Base-by-base conservation (phyloP, 2,113 vertebrate species). In the Colaptes auratus region DNA sequence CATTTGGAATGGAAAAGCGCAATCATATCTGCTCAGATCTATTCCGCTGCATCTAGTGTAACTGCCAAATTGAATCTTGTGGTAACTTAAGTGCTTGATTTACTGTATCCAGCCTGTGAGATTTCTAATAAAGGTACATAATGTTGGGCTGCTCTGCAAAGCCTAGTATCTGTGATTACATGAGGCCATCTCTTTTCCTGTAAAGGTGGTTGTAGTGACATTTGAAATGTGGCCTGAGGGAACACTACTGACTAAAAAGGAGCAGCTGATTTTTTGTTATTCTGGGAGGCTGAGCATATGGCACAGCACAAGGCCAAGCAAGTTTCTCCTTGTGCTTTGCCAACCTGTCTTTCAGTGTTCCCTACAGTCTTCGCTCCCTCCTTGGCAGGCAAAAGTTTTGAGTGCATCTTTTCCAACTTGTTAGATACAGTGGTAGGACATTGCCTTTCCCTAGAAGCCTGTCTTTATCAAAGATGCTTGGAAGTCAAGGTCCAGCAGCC, bases 221-320 rank as follows among this genome's bases (percentile, higher is more conserved):
- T 94, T 75, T 81, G 80, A 90, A 92, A 71, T 36, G 56, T 60
- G 61, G 73, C 86, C 84, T 74, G 76, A 78, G 80, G 80, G 73
- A 88, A 67, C 52, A 15, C 15, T 53, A 13, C 60, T 80, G 77
- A 48, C 89, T 74, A 15, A 71, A 93, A 80, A 90, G 60, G 76
- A 95, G 77, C 69, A 84, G 91, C 80, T 93, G 93, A 95, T 78
- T 93, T 95, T 84, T 83, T 42, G 93, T 92, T 95, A 86, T 95
- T 95, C 69, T 92, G 80, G 89, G 89, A 96, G 58, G 50, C 58
- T 75, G 81, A 89, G 53, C 96, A 96, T 95, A 95, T 96, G 94
- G 93, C 36, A 25, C 67, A 87, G 89, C 80, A 92, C 69, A 15
- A 72, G 81, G 91, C 89, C 87, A 84, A 96, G 39, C 70, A 48